Conservation (phyloP, 2,113 vertebrate species). For the Tretioscincus oriximinensis region DNA sequence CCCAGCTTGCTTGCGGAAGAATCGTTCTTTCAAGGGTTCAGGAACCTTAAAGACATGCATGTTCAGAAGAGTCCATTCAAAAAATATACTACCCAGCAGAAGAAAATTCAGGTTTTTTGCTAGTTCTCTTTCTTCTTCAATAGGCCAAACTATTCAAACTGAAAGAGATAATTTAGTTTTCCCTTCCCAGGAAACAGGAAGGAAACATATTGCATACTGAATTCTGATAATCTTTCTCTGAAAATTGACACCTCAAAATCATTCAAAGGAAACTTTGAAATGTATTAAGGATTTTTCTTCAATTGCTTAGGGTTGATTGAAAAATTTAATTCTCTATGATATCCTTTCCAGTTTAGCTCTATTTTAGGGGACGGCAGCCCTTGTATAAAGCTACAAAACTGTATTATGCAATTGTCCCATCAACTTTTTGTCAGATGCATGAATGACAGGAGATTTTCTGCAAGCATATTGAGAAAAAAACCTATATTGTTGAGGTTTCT, state of each 20-base stretch:
- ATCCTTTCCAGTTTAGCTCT: not conserved
- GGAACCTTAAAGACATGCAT: not conserved
- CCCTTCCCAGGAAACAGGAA: too few relatives aligned
- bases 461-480: too few relatives aligned
- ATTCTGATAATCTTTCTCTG: not conserved
- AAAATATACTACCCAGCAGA: too few relatives aligned
- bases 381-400: too few relatives aligned
- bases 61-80: not conserved
- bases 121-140: not conserved
- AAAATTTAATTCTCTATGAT: not conserved
- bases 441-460: too few relatives aligned
- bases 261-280: not conserved
- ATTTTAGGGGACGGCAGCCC: too few relatives aligned
- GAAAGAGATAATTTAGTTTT: too few relatives aligned
- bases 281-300: not conserved
- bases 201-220: too few relatives aligned
- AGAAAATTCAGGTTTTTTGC: not conserved
- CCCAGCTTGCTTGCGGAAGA: conserved; percentile 34
- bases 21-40: not conserved
- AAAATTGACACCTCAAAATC: not conserved
- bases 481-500: too few relatives aligned
- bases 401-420: too few relatives aligned
- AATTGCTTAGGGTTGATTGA: not conserved
- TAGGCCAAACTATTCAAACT: too few relatives aligned
- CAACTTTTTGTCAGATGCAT: too few relatives aligned